phyloP scores from a whole-genome alignment of 2,113 vertebrate genomes.

The Elgaria multicarinata region DNA sequence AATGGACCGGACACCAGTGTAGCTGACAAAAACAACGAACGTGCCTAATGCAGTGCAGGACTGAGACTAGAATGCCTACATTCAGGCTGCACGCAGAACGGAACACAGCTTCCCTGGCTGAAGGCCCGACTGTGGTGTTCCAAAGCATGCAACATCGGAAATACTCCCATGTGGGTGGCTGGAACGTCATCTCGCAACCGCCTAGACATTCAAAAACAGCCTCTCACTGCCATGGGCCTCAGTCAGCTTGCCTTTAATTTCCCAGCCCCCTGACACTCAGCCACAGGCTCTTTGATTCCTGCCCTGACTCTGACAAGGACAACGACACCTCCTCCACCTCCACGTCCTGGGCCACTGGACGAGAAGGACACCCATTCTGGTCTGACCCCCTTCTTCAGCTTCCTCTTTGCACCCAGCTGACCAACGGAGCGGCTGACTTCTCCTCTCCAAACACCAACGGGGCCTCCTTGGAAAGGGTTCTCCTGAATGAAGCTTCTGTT shows the following conservation, averaged over 20 bases:
- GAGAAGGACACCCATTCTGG: too few species aligned
- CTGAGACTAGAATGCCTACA: not conserved
- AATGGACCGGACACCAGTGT: too few species aligned
- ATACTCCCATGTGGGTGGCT: not conserved
- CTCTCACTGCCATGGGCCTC: not conserved
- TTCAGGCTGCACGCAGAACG: not conserved
- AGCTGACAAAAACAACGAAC: not conserved
- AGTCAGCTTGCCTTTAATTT: not conserved
- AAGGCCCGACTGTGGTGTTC: not conserved
- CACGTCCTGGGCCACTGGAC: not conserved
- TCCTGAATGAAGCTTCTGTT: constrained; percentile 30
- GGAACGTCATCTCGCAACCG: not conserved
- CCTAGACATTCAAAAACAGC: not conserved
- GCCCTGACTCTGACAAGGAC: not conserved
- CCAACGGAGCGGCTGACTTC: rapidly evolving
- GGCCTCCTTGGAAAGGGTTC: not conserved
- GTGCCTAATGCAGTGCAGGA: not conserved
- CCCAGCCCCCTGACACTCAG: constrained; percentile 14
- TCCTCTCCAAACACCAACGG: rapidly evolving
- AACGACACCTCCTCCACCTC: not conserved
- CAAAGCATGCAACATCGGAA: not conserved
- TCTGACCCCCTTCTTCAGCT: not conserved
- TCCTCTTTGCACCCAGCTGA: rapidly evolving
- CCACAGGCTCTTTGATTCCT: constrained; percentile 9
- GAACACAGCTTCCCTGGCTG: not conserved